Conservation (phyloP, 1,140 invertebrate genomes). For the Drosophila guanche region DNA sequence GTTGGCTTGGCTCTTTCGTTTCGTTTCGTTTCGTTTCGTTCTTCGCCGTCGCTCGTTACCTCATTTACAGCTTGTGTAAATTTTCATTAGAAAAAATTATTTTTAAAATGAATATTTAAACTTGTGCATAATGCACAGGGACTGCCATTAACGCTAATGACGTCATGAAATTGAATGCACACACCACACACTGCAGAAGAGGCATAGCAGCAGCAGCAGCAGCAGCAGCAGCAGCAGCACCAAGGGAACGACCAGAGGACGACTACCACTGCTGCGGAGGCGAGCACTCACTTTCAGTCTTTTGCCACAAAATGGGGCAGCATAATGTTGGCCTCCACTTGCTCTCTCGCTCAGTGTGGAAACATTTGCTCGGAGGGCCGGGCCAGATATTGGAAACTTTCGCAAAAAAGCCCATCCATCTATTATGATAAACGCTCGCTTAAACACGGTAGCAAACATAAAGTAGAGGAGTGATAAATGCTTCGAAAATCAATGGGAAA, state of each 20-base stretch:
- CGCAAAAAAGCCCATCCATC: not conserved
- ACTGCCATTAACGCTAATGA: slow-evolving; percentile 73
- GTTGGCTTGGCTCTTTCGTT: not conserved
- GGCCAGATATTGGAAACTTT: slow-evolving; percentile 50
- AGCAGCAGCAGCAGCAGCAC: not conserved
- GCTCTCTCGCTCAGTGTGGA: slow-evolving; percentile 6
- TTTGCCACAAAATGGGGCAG: slow-evolving; percentile 26
- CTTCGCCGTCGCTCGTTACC: slow-evolving; percentile 19
- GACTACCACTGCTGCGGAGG: not conserved
- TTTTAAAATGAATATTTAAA: slow-evolving; percentile 64
- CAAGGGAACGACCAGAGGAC: too few species aligned
- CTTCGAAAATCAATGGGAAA: too few species aligned
- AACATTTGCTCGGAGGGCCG: slow-evolving; percentile 14
- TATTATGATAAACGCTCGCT: not conserved
- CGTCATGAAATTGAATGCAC: slow-evolving; percentile 74
- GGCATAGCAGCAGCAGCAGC: slow-evolving; percentile 1
- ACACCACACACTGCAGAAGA: slow-evolving; percentile 12
- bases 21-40: slow-evolving; percentile 7
- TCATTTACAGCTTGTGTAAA: slow-evolving; percentile 57
- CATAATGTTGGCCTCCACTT: slow-evolving; percentile 30
- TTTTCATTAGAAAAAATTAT: slow-evolving; percentile 68
- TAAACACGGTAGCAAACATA: not conserved
- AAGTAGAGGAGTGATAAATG: too few species aligned
- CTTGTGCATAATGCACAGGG: slow-evolving; percentile 63
- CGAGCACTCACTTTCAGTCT: slow-evolving; percentile 9